Percentiles rank a stretch among this genome's conserved stretches.
phyloP scores from a whole-genome alignment of 2,797 vertebrate genomes.

The Ispidina lecontei region DNA sequence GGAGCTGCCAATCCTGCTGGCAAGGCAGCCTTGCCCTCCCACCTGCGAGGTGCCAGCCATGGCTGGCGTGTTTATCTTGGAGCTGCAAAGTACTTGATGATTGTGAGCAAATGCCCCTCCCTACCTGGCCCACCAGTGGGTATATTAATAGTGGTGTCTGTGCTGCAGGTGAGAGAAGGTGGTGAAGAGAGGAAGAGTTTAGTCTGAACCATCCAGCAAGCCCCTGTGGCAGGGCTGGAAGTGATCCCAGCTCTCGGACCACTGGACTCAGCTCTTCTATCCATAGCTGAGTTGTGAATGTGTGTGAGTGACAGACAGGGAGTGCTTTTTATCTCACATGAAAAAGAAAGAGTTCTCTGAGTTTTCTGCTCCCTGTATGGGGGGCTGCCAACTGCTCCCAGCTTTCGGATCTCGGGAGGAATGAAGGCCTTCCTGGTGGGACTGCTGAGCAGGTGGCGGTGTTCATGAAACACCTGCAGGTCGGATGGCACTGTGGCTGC shows the following conservation, averaged over 20 bases:
- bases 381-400: conserved; percentile 45
- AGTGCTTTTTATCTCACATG: background rate
- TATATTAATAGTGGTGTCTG: conserved; percentile 4
- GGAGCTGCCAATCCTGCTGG: background rate
- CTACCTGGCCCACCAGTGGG: background rate
- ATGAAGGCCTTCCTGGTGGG: background rate
- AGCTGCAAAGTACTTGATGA: conserved; percentile 5
- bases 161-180: background rate
- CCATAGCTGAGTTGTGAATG: background rate
- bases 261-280: background rate
- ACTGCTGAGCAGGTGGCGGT: background rate
- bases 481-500: background rate
- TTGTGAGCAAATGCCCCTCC: conserved; percentile 5
- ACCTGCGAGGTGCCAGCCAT: conserved; percentile 22
- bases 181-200: conserved; percentile 5
- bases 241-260: background rate
- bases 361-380: conserved; percentile 3
- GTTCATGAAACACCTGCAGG: background rate
- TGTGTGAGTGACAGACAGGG: background rate
- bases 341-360: background rate
- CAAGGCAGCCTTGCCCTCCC: background rate
- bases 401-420: background rate
- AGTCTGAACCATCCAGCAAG: background rate
- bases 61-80: background rate
- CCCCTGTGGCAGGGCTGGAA: conserved; percentile 39